These are phyloP conservation scores for Hirundo rustica DNA, from an alignment of 2,797 vertebrate genomes.

Conservation along the genomic window DNA sequence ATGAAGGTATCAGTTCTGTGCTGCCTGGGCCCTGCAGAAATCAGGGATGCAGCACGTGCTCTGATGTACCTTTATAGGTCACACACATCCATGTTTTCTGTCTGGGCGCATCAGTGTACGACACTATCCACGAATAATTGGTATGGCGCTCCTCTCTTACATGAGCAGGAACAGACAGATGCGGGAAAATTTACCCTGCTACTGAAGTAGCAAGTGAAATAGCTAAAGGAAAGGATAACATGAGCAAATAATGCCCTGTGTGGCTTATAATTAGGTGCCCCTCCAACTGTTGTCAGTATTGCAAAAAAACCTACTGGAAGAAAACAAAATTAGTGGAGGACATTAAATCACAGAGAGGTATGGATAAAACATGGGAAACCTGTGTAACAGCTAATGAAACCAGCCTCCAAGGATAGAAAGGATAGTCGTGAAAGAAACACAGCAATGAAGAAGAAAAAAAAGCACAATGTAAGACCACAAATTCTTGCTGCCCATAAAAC, in stretches of 20 bases:
- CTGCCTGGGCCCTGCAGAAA: neutral
- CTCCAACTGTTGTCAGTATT: neutral
- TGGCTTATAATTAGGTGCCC: neutral
- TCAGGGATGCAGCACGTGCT: neutral
- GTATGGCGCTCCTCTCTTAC: neutral
- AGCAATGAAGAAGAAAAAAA: neutral
- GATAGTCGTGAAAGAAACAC: neutral
- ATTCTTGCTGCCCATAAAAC: constrained; percentile 34
- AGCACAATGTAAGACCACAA: neutral
- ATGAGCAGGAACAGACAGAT: neutral
- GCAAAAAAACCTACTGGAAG: neutral
- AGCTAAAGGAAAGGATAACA: neutral
- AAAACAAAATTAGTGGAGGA: neutral
- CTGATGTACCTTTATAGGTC: neutral
- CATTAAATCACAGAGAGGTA: neutral
- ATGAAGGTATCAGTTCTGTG: neutral
- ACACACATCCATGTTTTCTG: neutral
- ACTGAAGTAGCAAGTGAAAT: neutral
- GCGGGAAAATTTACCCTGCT: neutral
- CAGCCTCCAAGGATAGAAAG: neutral
- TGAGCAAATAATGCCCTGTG: neutral
- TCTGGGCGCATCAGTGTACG: neutral
- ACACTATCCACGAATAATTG: neutral
- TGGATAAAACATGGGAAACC: neutral
- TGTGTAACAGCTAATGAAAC: neutral